A percentile compares a stretch with the other conserved stretches of the same genome.
Evolutionary conservation across 1,140 invertebrate genomes (phyloP).

Genomic region (Drosophila takahashii): DNA sequence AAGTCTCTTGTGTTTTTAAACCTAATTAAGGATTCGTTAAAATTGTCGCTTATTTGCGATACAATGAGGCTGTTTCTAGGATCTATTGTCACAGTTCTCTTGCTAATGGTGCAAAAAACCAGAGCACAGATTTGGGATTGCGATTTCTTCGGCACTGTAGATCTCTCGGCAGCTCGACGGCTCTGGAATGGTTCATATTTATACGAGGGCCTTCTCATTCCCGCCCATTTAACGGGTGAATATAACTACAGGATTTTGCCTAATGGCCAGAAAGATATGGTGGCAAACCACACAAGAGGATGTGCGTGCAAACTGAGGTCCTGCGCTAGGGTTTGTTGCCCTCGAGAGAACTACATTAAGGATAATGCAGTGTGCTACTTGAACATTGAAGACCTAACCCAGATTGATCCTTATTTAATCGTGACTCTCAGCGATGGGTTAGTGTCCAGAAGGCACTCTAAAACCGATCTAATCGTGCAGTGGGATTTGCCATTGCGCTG

Average conservation of each 20-base stretch:
- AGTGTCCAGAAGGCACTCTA: constrained; percentile 24
- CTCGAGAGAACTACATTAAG: constrained; percentile 9
- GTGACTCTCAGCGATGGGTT: constrained; percentile 44
- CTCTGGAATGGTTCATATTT: constrained; percentile 59
- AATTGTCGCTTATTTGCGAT: no score
- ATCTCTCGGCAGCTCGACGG: constrained; percentile 21
- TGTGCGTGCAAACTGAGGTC: constrained; percentile 53
- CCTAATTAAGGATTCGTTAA: no score
- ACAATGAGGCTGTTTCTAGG: no score
- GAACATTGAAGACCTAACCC: not conserved
- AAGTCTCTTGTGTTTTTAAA: no score
- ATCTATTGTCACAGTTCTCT: not conserved
- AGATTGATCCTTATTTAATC: constrained; percentile 39
- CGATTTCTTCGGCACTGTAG: constrained; percentile 63
- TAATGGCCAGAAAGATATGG: constrained; percentile 10
- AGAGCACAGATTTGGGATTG: constrained; percentile 43
- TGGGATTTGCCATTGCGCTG: constrained; percentile 57
- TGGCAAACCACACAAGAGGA: constrained; percentile 48
- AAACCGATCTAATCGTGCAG: constrained; percentile 51
- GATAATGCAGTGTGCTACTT: constrained; percentile 17
- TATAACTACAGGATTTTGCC: constrained; percentile 47
- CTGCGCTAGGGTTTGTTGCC: constrained; percentile 70
- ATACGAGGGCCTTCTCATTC: constrained; percentile 55
- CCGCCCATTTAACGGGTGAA: constrained; percentile 34
- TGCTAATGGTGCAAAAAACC: not conserved